phyloP scores from a whole-genome alignment of 35 echinoderm and acorn worm genomes.

The Heliocidaris tuberculata region DNA sequence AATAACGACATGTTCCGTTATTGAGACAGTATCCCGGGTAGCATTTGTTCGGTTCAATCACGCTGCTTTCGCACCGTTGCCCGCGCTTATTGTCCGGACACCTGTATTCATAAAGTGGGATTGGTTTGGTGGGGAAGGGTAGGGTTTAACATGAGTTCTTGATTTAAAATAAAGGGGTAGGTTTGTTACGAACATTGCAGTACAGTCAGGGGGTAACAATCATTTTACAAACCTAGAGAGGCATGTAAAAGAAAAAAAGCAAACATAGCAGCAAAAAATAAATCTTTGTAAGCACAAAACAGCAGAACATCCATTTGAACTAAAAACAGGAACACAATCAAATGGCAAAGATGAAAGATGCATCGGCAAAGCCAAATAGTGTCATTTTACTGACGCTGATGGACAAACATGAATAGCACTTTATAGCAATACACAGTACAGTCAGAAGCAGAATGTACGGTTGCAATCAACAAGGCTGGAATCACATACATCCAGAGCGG shows the following conservation, averaged over 20 bases:
- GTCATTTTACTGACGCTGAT: not conserved
- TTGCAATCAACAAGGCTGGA: not conserved
- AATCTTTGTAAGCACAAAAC: not conserved
- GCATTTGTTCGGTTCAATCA: conserved; percentile 41
- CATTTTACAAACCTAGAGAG: not conserved
- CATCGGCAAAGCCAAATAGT: not conserved
- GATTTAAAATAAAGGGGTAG: not conserved
- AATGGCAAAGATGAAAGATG: not conserved
- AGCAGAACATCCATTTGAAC: not conserved
- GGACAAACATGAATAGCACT: not conserved
- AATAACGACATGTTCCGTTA: conserved; percentile 50
- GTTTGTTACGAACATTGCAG: not conserved
- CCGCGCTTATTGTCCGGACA: conserved; percentile 48
- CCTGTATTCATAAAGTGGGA: conserved; percentile 43
- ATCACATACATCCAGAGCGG: not conserved
- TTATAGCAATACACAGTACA: not conserved
- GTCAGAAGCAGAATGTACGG: not conserved
- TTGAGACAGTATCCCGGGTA: conserved; percentile 37
- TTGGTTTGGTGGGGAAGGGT: conserved; percentile 25
- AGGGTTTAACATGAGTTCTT: not conserved
- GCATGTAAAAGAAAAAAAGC: not conserved
- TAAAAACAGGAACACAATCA: not conserved
- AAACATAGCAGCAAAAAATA: not conserved
- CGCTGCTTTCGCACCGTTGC: conserved; percentile 15
- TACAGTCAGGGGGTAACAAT: not conserved